These are phyloP conservation scores for Tetragnatha montana DNA, from an alignment of 2,888 invertebrate genomes.

Conservation along the genomic window DNA sequence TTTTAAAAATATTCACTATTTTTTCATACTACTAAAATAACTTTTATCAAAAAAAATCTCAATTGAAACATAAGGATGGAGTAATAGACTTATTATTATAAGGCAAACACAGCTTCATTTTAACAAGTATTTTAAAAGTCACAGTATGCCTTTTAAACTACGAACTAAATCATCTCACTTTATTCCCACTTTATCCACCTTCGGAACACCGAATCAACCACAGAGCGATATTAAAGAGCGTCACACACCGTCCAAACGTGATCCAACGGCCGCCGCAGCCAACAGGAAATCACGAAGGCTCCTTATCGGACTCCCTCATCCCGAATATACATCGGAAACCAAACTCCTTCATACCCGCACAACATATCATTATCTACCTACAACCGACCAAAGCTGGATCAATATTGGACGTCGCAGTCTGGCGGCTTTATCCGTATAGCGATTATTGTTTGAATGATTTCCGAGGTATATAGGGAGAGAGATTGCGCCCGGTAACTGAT, in stretches of 20 bases:
- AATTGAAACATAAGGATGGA: too few species aligned
- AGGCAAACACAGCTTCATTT: too few species aligned
- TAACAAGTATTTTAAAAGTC: too few species aligned
- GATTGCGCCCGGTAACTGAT: conserved; percentile 19
- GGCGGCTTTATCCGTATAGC: conserved; percentile 18
- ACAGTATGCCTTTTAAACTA: too few species aligned
- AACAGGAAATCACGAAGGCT: not conserved
- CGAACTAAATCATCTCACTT: too few species aligned
- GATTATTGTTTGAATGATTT: conserved; percentile 42
- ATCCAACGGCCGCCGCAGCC: not conserved
- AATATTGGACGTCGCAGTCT: conserved; percentile 24
- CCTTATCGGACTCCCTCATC: not conserved
- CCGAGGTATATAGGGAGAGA: conserved; percentile 8
- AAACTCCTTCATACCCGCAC: not conserved
- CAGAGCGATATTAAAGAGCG: too few species aligned
- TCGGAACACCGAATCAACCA: too few species aligned
- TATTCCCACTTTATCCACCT: too few species aligned
- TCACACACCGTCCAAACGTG: not conserved
- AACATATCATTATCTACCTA: not conserved
- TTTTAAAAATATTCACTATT: too few species aligned
- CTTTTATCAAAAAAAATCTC: too few species aligned
- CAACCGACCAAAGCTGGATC: not conserved
- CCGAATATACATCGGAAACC: not conserved
- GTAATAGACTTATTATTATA: too few species aligned
- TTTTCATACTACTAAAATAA: too few species aligned